These are phyloP conservation scores for Molossus alvarezi DNA, from an alignment of 2,797 vertebrate species.

Conservation along the genomic window DNA sequence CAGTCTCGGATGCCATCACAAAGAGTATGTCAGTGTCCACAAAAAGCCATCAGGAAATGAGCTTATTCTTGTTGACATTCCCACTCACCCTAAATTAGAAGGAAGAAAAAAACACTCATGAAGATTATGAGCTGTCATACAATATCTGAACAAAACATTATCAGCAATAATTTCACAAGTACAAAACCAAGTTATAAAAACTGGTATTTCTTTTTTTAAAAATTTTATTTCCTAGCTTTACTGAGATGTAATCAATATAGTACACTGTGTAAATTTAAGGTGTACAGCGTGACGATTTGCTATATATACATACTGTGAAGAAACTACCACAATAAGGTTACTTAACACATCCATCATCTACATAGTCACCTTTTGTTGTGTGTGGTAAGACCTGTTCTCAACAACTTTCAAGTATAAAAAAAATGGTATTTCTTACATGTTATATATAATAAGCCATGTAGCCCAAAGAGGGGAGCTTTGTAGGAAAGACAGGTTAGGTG, in stretches of 20 bases:
- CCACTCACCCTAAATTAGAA: conserved; percentile 85
- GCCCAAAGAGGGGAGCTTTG: neutral
- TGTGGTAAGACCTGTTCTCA: neutral
- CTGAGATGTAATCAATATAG: neutral
- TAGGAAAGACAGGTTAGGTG: neutral
- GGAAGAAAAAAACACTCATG: conserved; percentile 67
- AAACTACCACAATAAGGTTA: neutral
- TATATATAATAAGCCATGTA: neutral
- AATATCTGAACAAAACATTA: neutral
- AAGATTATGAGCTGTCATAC: neutral
- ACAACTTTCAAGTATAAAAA: conserved; percentile 1
- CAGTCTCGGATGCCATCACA: conserved; percentile 95
- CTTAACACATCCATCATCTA: neutral
- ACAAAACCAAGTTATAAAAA: conserved; percentile 27
- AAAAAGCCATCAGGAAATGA: conserved; percentile 73
- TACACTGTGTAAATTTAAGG: neutral
- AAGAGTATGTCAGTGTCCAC: conserved; percentile 63
- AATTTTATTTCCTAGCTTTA: neutral
- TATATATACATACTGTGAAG: neutral
- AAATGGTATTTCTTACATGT: neutral
- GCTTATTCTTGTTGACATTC: conserved; percentile 76
- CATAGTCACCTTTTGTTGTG: neutral
- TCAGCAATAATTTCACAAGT: neutral
- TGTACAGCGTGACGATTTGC: neutral
- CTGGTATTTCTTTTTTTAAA: neutral